Base-by-base conservation (phyloP, 2,888 invertebrate species). In the Melinopterus prodromus region DNA sequence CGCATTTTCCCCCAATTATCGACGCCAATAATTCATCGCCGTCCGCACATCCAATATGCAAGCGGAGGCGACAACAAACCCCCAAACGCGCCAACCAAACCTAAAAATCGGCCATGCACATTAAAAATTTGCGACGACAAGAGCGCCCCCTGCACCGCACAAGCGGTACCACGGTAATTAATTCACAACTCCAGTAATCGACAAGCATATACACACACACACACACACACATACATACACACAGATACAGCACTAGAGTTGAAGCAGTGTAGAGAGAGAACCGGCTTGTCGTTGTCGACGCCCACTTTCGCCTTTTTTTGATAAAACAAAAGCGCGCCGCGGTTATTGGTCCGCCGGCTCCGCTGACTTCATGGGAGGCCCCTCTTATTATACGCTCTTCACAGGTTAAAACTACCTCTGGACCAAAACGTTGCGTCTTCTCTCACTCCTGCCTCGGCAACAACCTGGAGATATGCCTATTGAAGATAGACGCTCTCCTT, bases 281-380 rank as follows among this genome's bases (percentile, higher is more conserved):
- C 71, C 71, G 71, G 16, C 72, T 72, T 36, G 72, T n/a, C 78
- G 83, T n/a, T 77, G 83, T 83, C 82, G 71, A 82, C 83, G 83
- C 83, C 83, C 81, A 83, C 83, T 80, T n/a, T 82, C 79, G 77
- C 79, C 80, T 78, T 71, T 79, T 79, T 78, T 79, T 76, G 70
- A 71, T 76, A 81, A 81, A 81, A 81, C 82, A 82, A 82, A 82
- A 82, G 80, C 79, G 72, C 78, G 79, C 79, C 77, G 76, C 71
- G 77, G 81, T 79, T 77, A 71, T 80, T 79, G 80, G 82, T 82
- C 83, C 82, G 83, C 70, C 78, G 81, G 79, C 81, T 80, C 80
- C 78, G 79, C 77, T 26, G 38, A 75, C 82, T 79, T 82, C 84
- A 84, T 84, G 84, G 84, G 84, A 84, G 84, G 84, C 84, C 83